Conservation (phyloP, 2,113 vertebrate genomes). For the Carassius auratus region DNA sequence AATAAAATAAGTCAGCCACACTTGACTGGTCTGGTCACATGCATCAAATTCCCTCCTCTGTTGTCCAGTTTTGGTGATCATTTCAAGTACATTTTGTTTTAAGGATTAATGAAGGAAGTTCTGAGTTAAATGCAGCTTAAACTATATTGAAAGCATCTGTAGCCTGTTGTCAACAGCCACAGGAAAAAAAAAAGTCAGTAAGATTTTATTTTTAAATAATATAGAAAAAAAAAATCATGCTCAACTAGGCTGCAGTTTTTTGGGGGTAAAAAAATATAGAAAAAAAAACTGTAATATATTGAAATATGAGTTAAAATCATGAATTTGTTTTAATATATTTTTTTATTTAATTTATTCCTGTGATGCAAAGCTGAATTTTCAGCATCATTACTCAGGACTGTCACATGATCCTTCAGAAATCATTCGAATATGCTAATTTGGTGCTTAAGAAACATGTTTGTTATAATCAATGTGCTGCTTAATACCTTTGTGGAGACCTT, state of each 20-base stretch:
- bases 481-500: not conserved
- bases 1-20: not conserved
- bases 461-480: not conserved
- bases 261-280: too few relatives aligned
- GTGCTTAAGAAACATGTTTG: not conserved
- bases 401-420: slow-evolving; percentile 1
- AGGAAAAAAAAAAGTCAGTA: not conserved
- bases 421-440: not conserved
- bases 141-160: not conserved
- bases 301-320: too few relatives aligned
- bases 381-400: not conserved
- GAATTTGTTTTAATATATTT: too few relatives aligned
- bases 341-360: too few relatives aligned
- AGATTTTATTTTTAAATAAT: not conserved
- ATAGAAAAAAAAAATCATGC: too few relatives aligned
- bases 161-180: not conserved
- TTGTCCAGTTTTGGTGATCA: not conserved
- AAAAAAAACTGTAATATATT: too few relatives aligned
- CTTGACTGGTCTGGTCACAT: not conserved
- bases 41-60: not conserved
- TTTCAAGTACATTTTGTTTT: not conserved
- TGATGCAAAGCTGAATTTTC: too few relatives aligned
- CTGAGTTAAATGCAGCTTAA: not conserved
- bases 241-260: too few relatives aligned
- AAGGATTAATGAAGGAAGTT: not conserved